Evolutionary conservation across 1,140 invertebrate genomes (phyloP).

Genomic region (Brachystomella parvula): DNA sequence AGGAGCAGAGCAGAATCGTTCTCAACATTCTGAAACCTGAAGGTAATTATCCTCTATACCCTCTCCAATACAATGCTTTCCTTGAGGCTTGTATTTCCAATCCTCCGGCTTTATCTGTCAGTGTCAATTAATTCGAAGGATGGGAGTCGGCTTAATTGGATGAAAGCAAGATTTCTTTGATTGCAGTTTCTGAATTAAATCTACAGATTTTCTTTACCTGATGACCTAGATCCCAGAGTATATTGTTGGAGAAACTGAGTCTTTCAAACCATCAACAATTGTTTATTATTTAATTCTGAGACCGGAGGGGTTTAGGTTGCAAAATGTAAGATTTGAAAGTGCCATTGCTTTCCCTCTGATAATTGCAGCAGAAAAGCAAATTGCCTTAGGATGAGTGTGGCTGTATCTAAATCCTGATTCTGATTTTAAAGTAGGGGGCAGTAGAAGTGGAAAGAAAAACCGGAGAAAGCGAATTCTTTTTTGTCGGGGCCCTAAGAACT

Average conservation of each 20-base stretch:
- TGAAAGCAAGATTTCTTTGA: not conserved
- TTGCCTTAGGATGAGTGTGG: too few relatives aligned
- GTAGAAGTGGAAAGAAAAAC: not conserved
- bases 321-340: too few relatives aligned
- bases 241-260: too few relatives aligned
- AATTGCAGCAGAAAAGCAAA: too few relatives aligned
- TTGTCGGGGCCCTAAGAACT: not conserved
- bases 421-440: not conserved
- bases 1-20: slow-evolving; percentile 23
- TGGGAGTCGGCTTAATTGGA: not conserved
- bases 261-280: too few relatives aligned
- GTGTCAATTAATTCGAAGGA: not conserved
- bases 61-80: not conserved
- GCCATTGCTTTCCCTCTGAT: too few relatives aligned
- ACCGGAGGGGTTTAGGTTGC: too few relatives aligned
- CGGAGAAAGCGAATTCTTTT: not conserved
- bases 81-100: not conserved
- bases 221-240: not conserved
- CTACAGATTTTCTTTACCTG: not conserved
- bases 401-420: too few relatives aligned
- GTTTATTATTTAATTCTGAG: too few relatives aligned
- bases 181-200: not conserved
- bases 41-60: slow-evolving; percentile 15
- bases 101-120: not conserved
- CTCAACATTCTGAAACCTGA: slow-evolving; percentile 33